Evolutionary conservation across 2,888 invertebrate species (phyloP), one percentile per base, ranked within the genome.

Genomic region (Chloromyia formosa): DNA sequence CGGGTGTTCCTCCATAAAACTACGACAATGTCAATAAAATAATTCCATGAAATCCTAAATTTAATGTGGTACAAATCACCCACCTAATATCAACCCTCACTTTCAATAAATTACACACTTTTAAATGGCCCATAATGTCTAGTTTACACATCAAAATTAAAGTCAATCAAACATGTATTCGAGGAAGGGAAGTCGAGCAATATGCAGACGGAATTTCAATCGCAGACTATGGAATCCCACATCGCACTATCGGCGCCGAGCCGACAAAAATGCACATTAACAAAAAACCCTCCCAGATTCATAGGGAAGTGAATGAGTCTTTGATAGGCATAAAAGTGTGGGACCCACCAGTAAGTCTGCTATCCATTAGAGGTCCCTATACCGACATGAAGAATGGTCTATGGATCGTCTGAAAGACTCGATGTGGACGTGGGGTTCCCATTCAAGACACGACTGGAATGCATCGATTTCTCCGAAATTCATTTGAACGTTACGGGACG

Each of bases 381-480:
- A 7, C 23, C 60, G 7, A 10, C 56, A 56, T 22, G 27, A 22
- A 23, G 60, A 58, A 23, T 60, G 7, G 60, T 23, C 60, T 14
- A 60, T 23, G 10, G 14, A 20, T 22, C 23, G 10, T 1, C 23
- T 14, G 23, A n/a, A n/a, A n/a, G 27, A 5, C 60, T 22, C 23
- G n/a, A 23, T 60, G 27, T 12, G 20, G 35, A n/a, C 18, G 40
- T 40, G 62, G 27, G 16, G 40, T 35, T 62, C 40, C 40, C 62
- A 35, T 40, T 40, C 16, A n/a, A 14, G 18, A 7, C n/a, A 12
- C 22, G 62, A 62, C 35, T 62, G 62, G 62, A 62, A 62, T 62
- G 62, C 62, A 40, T 27, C n/a, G 23, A 23, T 56, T 56, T 56
- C 62, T 16, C 35, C 18, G 62, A 62, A 62, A 40, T 62, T 16